These are phyloP conservation scores for Galaxea fascicularis DNA, from an alignment of 92 coral and sea anemone species.

Conservation along the genomic window DNA sequence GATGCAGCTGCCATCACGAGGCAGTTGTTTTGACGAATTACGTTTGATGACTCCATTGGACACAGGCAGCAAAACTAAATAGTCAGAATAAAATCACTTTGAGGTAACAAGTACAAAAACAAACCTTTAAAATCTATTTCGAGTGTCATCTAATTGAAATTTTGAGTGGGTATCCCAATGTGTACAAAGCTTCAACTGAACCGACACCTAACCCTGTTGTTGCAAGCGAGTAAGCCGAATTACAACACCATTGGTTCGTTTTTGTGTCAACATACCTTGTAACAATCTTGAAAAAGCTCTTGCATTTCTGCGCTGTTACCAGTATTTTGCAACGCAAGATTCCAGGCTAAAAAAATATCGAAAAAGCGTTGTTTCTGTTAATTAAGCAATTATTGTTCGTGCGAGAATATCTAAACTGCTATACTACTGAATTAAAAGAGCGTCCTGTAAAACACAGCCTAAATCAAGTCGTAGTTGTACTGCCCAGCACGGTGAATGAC, in stretches of 20 bases:
- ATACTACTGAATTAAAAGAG: too few relatives aligned
- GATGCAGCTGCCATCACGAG: slow-evolving; percentile 96
- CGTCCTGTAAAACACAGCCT: too few relatives aligned
- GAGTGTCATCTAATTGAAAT: neutral
- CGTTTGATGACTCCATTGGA: slow-evolving; percentile 81
- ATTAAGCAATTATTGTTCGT: too few relatives aligned
- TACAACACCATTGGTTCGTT: neutral
- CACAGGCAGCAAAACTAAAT: slow-evolving; percentile 90
- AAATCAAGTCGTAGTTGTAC: too few relatives aligned
- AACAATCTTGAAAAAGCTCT: slow-evolving; percentile 80
- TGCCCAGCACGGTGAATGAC: too few relatives aligned
- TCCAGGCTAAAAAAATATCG: slow-evolving; percentile 82
- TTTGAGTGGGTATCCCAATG: neutral
- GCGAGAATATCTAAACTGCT: too few relatives aligned
- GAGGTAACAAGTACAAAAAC: neutral
- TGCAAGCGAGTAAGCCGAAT: neutral
- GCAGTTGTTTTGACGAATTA: slow-evolving; percentile 89
- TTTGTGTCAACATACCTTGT: slow-evolving; percentile 68
- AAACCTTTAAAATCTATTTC: too few relatives aligned
- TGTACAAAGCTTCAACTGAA: neutral
- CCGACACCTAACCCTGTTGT: neutral
- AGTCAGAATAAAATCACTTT: neutral
- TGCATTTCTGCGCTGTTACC: slow-evolving; percentile 73
- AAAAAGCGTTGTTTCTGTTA: too few relatives aligned
- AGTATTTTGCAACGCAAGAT: slow-evolving; percentile 89